phyloP scores from a whole-genome alignment of 2,113 vertebrate genomes.

The Hirundichthys speculiger region DNA sequence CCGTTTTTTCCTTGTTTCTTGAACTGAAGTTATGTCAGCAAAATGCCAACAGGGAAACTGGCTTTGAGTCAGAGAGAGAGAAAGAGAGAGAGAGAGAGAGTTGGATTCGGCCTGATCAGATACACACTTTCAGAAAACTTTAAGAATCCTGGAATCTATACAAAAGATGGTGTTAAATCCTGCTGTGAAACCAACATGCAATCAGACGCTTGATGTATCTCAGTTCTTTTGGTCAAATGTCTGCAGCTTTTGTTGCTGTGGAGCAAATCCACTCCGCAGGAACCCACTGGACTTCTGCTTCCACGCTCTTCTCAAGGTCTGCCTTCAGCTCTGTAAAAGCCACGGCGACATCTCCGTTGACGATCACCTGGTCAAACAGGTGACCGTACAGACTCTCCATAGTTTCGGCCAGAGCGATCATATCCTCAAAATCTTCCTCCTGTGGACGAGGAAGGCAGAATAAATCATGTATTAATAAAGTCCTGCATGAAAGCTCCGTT shows the following conservation, averaged over 20 bases:
- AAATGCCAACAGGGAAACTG: constrained; percentile 62
- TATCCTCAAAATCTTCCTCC: constrained; percentile 94
- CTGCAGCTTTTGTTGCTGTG: constrained; percentile 42
- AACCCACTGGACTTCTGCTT: constrained; percentile 86
- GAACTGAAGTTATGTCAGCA: constrained; percentile 51
- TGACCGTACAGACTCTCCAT: constrained; percentile 88
- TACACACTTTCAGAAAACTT: constrained; percentile 24
- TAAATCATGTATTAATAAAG: no score
- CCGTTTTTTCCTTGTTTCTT: constrained; percentile 19
- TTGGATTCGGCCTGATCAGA: constrained; percentile 41
- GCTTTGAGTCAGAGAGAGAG: constrained; percentile 25
- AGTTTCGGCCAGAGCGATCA: constrained; percentile 86
- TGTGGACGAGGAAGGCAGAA: constrained; percentile 60
- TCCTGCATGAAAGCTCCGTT: no score
- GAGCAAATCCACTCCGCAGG: constrained; percentile 88
- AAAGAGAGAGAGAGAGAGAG: constrained; percentile 2
- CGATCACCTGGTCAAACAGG: constrained; percentile 89
- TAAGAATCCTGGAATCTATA: constrained; percentile 36
- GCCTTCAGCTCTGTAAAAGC: constrained; percentile 88
- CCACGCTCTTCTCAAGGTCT: constrained; percentile 83
- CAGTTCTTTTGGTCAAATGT: constrained; percentile 41
- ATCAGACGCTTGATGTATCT: background rate
- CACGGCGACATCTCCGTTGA: constrained; percentile 88
- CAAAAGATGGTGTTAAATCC: no score
- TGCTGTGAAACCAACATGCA: constrained; percentile 21